phyloP scores from a whole-genome alignment of 2,797 vertebrate species.

The Crenuchus spilurus region DNA sequence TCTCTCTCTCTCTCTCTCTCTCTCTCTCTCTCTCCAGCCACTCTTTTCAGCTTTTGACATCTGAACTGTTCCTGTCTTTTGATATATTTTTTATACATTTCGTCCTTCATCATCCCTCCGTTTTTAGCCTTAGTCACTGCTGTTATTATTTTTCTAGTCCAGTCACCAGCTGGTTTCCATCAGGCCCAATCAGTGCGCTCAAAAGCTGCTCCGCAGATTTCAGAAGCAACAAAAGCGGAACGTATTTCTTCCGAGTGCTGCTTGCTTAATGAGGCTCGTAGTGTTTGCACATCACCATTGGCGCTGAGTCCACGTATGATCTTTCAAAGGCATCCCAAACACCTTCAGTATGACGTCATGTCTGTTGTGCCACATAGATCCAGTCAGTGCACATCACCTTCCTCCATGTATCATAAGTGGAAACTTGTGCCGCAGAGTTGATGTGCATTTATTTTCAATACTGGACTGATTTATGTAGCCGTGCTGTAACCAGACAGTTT shows the following conservation, averaged over 20 bases:
- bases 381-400: not conserved
- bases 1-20: not conserved
- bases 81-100: conserved; percentile 46
- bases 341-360: conserved; percentile 15
- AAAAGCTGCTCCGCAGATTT: conserved; percentile 61
- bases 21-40: conserved; percentile 13
- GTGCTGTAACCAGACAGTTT: conserved; percentile 14
- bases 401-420: not conserved
- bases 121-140: conserved; percentile 56
- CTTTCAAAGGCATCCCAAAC: conserved; percentile 27
- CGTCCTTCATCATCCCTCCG: conserved; percentile 40
- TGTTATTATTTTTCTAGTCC: conserved; percentile 61
- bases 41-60: conserved; percentile 32
- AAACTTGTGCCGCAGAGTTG: not conserved
- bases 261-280: conserved; percentile 57
- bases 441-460: conserved; percentile 9
- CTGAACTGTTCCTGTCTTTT: conserved; percentile 23
- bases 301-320: conserved; percentile 46
- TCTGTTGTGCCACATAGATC: conserved; percentile 3
- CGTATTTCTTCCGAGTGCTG: conserved; percentile 57
- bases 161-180: conserved; percentile 64
- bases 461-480: conserved; percentile 15
- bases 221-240: conserved; percentile 62
- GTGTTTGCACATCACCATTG: conserved; percentile 54
- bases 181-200: conserved; percentile 61